phyloP scores from a whole-genome alignment of 2,888 invertebrate species.

The Leptinotarsa haldemani region DNA sequence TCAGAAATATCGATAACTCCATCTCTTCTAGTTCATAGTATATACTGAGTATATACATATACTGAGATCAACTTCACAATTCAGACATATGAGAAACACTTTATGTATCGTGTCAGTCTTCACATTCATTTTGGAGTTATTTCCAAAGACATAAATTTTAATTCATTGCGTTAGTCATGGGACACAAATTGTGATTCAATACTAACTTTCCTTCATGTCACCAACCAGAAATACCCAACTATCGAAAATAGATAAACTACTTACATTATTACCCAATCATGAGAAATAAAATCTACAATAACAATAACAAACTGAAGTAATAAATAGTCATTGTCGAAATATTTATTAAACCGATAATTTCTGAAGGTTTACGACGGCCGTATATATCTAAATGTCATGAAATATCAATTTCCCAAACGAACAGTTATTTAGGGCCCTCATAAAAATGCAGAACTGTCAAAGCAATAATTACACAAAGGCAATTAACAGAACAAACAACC shows the following conservation, averaged over 20 bases:
- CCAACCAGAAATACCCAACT: too few species aligned
- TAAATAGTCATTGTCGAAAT: conserved; percentile 29
- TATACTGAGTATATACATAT: too few species aligned
- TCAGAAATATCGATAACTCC: too few species aligned
- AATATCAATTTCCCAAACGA: conserved; percentile 44
- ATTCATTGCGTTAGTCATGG: too few species aligned
- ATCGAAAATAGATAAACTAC: background rate
- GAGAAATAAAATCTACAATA: conserved; percentile 7
- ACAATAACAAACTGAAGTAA: conserved; percentile 18
- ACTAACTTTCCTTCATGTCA: too few species aligned
- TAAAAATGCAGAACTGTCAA: conserved; percentile 54
- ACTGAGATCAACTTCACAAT: too few species aligned
- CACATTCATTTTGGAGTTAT: too few species aligned
- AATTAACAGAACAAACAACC: conserved; percentile 59
- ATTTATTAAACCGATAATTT: conserved; percentile 40
- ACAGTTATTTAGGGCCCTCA: conserved; percentile 42
- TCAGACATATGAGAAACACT: too few species aligned
- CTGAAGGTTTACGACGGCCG: conserved; percentile 34
- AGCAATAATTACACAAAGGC: conserved; percentile 58
- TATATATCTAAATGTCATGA: conserved; percentile 41
- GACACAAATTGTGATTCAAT: too few species aligned
- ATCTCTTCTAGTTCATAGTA: too few species aligned
- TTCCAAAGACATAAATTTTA: too few species aligned
- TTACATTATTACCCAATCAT: background rate
- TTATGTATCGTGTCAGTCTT: too few species aligned